phyloP scores from a whole-genome alignment of 2,888 invertebrate genomes.

The Chloromyia formosa region DNA sequence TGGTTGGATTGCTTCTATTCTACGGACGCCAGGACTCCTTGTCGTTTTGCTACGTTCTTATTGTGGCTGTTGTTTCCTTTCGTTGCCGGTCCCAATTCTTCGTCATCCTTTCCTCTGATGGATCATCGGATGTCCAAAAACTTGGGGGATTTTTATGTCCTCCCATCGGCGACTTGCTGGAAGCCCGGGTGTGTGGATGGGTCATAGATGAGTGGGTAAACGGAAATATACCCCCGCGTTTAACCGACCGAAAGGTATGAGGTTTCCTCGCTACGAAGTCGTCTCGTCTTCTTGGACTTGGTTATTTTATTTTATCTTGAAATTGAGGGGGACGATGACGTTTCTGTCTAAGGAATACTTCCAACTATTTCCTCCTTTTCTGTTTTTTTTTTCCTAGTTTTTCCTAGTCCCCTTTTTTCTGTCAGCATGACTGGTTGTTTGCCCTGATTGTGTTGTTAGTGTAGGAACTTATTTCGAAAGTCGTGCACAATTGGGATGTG shows the following conservation, averaged over 20 bases:
- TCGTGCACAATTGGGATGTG: constrained; percentile 46
- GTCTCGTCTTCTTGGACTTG: constrained; percentile 18
- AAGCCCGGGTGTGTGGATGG: neutral
- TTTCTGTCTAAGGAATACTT: constrained; percentile 13
- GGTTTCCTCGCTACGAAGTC: constrained; percentile 41
- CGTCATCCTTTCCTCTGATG: constrained; percentile 44
- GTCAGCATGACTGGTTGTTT: constrained; percentile 17
- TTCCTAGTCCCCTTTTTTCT: constrained; percentile 26
- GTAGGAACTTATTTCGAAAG: constrained; percentile 26
- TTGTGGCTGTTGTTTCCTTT: constrained; percentile 38
- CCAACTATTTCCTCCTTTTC: constrained; percentile 21
- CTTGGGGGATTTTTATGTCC: constrained; percentile 41
- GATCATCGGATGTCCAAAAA: constrained; percentile 48
- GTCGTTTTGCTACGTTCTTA: constrained; percentile 26
- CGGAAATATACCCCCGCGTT: neutral
- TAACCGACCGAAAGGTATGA: constrained; percentile 17
- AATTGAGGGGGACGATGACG: constrained; percentile 12
- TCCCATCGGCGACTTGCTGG: constrained; percentile 11
- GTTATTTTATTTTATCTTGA: constrained; percentile 36
- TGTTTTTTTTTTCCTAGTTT: constrained; percentile 25
- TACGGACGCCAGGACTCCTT: neutral
- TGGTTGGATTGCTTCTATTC: constrained; percentile 35
- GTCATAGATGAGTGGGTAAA: neutral
- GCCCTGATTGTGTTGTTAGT: constrained; percentile 31
- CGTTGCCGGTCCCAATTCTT: constrained; percentile 41